These are phyloP conservation scores for Radopholus similis DNA, from an alignment of 1,140 invertebrate genomes.

Conservation along the genomic window DNA sequence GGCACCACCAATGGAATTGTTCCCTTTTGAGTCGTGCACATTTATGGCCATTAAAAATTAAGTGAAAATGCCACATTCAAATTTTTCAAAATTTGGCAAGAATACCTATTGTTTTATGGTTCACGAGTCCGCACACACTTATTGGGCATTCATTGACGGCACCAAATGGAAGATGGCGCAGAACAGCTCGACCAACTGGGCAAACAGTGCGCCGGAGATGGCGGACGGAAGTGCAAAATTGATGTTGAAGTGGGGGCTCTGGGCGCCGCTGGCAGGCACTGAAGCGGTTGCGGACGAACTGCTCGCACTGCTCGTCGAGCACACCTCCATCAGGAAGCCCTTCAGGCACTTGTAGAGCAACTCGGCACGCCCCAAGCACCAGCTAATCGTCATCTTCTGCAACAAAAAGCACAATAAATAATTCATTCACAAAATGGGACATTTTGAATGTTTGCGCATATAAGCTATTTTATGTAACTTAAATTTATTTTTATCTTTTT, in stretches of 20 bases:
- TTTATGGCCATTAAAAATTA: too few relatives aligned
- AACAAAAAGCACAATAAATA: too few relatives aligned
- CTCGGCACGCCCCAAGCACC: constrained; percentile 91
- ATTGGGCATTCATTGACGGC: constrained; percentile 26
- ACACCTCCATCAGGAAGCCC: constrained; percentile 90
- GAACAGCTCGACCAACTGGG: constrained; percentile 39
- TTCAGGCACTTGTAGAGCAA: constrained; percentile 96
- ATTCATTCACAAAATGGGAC: too few relatives aligned
- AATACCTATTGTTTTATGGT: too few relatives aligned
- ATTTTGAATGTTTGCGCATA: too few relatives aligned
- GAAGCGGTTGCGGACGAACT: constrained; percentile 7
- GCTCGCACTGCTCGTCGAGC: constrained; percentile 23
- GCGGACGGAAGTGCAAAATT: constrained; percentile 40
- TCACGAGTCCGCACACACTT: too few relatives aligned
- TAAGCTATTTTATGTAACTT: too few relatives aligned
- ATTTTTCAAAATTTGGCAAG: too few relatives aligned
- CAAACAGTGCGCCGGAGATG: constrained; percentile 31
- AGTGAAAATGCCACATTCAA: too few relatives aligned
- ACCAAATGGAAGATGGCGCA: constrained; percentile 43
- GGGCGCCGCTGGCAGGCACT: not conserved
- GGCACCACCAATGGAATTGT: too few relatives aligned
- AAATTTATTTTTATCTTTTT: too few relatives aligned
- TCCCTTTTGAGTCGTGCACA: too few relatives aligned
- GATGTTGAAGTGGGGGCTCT: constrained; percentile 40
- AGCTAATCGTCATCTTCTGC: constrained; percentile 73